phyloP scores from a whole-genome alignment of 2,797 vertebrate genomes.

The Syngnathus acus region DNA sequence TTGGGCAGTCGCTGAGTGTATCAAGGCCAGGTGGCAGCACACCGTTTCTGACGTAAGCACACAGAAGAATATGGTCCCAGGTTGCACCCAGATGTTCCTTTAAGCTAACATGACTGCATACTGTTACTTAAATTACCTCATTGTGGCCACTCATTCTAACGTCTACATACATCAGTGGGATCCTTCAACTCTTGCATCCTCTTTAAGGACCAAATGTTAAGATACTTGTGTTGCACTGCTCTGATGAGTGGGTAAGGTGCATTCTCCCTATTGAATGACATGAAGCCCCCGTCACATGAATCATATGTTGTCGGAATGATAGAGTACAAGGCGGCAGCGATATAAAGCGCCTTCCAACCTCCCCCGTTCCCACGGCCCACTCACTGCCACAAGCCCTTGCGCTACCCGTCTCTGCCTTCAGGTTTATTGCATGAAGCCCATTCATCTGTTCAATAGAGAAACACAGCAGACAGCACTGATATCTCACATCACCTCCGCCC shows the following conservation, averaged over 20 bases:
- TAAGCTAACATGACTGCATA: neutral
- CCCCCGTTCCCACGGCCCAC: constrained; percentile 14
- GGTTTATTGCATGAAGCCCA: constrained; percentile 54
- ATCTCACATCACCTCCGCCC: constrained; percentile 55
- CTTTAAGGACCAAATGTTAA: constrained; percentile 28
- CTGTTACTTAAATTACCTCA: constrained; percentile 25
- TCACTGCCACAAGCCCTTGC: neutral
- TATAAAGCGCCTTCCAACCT: constrained; percentile 12
- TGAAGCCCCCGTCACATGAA: constrained; percentile 59
- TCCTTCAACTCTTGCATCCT: constrained; percentile 21
- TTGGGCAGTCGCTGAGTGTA: too few relatives aligned
- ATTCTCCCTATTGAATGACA: constrained; percentile 45
- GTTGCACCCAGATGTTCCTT: neutral
- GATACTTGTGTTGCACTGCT: constrained; percentile 27
- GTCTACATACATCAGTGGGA: constrained; percentile 23
- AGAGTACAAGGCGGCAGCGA: constrained; percentile 45
- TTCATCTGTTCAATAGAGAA: constrained; percentile 64
- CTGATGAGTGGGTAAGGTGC: constrained; percentile 37
- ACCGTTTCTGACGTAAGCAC: too few relatives aligned
- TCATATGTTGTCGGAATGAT: constrained; percentile 54
- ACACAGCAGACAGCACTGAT: constrained; percentile 46
- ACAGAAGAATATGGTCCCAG: neutral
- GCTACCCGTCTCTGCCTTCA: constrained; percentile 34
- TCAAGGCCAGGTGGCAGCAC: too few relatives aligned
- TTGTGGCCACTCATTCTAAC: constrained; percentile 18